These are phyloP conservation scores for Thermophis baileyi DNA, from an alignment of 2,113 vertebrate species.

Conservation along the genomic window DNA sequence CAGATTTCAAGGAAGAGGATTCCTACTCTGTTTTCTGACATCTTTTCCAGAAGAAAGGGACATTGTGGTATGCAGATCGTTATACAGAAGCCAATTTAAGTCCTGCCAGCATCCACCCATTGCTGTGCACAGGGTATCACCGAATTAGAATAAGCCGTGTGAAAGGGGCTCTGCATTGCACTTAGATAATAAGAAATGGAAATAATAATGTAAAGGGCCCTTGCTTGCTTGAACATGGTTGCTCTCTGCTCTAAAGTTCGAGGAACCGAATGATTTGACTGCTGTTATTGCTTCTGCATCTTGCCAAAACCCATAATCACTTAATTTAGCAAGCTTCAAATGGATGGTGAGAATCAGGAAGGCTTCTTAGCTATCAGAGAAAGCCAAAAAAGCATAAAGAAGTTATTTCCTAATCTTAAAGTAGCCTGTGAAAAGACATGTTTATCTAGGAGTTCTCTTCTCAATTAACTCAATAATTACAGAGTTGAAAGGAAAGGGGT, in stretches of 20 bases:
- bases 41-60: background rate
- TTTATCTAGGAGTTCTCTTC: background rate
- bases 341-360: background rate
- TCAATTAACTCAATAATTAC: conserved; percentile 31
- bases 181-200: background rate
- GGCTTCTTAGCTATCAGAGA: background rate
- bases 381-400: background rate
- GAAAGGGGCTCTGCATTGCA: background rate
- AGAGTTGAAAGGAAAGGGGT: conserved; percentile 13
- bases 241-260: background rate
- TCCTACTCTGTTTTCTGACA: background rate
- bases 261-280: background rate
- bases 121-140: background rate
- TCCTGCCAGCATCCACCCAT: background rate
- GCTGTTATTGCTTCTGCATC: too few species aligned
- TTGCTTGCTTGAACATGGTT: background rate
- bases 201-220: background rate
- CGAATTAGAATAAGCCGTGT: background rate
- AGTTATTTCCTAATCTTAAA: conserved; percentile 2
- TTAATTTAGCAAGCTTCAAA: background rate
- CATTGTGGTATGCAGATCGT: background rate
- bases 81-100: background rate
- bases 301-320: background rate
- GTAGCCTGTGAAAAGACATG: background rate
- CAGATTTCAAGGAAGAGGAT: background rate